Evolutionary conservation across 2,888 invertebrate genomes (phyloP), one percentile per base, ranked within the genome.

Genomic region (Lamellibrachia satsuma): DNA sequence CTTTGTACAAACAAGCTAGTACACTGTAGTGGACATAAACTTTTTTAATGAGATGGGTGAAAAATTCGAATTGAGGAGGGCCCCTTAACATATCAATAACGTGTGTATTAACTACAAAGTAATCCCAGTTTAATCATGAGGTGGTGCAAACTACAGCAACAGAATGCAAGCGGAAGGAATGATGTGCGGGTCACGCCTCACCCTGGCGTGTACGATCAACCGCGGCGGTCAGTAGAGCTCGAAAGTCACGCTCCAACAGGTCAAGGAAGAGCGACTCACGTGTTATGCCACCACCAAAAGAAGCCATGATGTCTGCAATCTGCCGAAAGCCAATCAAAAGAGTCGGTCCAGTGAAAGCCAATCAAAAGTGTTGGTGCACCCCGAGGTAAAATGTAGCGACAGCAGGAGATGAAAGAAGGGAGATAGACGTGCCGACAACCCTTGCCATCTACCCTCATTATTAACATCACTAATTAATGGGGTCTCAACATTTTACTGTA

Each of bases 221-320:
- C n/a, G 75, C 75, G 22, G 75, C 75, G 22, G 75, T 75, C 75
- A 75, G 75, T n/a, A 75, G 75, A 75, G 75, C 75, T 75, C 75
- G 75, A 95, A 96, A 96, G 91, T 95, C 95, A 75, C 95, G 95
- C 94, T 96, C 96, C 93, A 95, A 95, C 92, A 96, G 96, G 92
- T 95, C 94, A 8, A 96, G 95, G 94, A 96, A 96, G 91, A 96
- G 95, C 27, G 96, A 96, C 93, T 96, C 96, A 91, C 96, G 94
- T 8, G 95, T 95, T 92, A 96, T 95, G 92, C 96, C 95, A 90
- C 95, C 98, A 93, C 99, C 98, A 96, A 99, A 98, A 1, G 98
- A 98, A 91, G 98, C 98, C 98, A 99, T 98, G 95, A 99, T 99
- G 97, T 99, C 98, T 92, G 98, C 98, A 95, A 99, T 99, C 97